Conservation (phyloP, 2,888 invertebrate genomes). For the Nipponacmea schrenckii region DNA sequence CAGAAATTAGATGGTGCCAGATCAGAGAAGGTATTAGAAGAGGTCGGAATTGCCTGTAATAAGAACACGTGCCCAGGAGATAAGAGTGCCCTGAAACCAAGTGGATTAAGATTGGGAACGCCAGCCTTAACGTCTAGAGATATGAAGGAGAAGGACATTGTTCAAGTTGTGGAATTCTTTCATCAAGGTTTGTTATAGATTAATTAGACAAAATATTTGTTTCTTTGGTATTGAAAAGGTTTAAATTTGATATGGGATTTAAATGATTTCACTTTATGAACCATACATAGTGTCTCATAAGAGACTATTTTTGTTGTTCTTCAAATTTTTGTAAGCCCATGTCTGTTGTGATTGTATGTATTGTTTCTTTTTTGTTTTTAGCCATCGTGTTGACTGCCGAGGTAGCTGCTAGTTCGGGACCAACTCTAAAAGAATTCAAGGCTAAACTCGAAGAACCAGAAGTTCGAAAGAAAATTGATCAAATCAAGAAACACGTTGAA, state of each 20-base stretch:
- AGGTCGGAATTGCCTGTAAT: constrained; percentile 92
- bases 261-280: too few relatives aligned
- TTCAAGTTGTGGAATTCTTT: constrained; percentile 85
- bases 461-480: constrained; percentile 74
- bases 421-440: constrained; percentile 85
- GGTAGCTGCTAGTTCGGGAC: constrained; percentile 64
- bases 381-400: constrained; percentile 73
- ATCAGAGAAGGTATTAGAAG: constrained; percentile 88
- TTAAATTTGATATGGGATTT: too few relatives aligned
- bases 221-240: too few relatives aligned
- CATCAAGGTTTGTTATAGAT: constrained; percentile 74
- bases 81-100: constrained; percentile 91
- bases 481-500: constrained; percentile 79
- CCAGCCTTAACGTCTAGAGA: constrained; percentile 95
- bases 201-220: too few relatives aligned
- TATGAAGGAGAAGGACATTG: constrained; percentile 86
- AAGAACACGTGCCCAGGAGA: constrained; percentile 96
- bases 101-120: constrained; percentile 93
- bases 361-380: constrained; percentile 60
- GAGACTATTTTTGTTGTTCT: too few relatives aligned
- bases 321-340: too few relatives aligned
- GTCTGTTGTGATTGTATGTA: too few relatives aligned
- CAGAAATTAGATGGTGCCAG: constrained; percentile 83
- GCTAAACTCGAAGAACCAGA: constrained; percentile 75
- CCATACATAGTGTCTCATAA: too few relatives aligned